Percentiles rank a stretch among this genome's conserved stretches.
Evolutionary conservation across 2,888 invertebrate species (phyloP).

Genomic region (Steinernema hermaphroditum): DNA sequence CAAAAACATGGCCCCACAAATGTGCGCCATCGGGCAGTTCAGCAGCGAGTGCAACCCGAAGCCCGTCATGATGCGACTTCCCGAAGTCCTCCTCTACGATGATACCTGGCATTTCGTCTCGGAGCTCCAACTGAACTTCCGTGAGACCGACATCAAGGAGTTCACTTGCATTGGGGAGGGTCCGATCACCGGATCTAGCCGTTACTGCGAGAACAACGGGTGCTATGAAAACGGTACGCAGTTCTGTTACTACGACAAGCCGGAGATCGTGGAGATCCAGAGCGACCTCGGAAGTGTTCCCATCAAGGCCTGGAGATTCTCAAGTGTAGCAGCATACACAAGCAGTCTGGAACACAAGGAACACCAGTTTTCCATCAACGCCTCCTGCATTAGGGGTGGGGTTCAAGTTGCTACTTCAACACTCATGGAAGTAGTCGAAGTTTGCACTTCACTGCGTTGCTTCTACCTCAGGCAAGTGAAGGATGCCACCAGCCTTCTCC

Average conservation of each 20-base stretch:
- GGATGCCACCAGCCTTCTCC: no score
- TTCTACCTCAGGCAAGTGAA: no score
- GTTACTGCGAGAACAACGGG: not conserved
- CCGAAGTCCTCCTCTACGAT: not conserved
- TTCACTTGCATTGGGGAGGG: slow-evolving; percentile 21
- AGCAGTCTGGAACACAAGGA: no score
- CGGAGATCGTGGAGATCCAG: not conserved
- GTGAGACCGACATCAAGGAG: not conserved
- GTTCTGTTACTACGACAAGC: slow-evolving; percentile 7
- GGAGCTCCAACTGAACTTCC: not conserved
- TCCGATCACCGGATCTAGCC: not conserved
- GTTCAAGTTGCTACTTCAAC: no score
- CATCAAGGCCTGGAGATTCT: not conserved
- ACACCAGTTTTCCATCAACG: no score
- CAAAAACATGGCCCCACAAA: not conserved
- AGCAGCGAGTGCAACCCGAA: not conserved
- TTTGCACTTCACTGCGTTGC: no score
- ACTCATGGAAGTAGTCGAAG: no score
- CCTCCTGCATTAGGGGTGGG: no score
- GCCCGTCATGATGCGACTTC: not conserved
- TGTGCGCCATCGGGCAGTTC: not conserved
- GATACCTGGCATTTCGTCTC: not conserved
- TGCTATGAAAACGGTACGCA: not conserved
- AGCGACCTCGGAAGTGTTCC: not conserved
- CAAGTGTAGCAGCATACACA: no score